Conservation (phyloP, 1,140 invertebrate genomes). For the Aphaenogaster rudis region DNA sequence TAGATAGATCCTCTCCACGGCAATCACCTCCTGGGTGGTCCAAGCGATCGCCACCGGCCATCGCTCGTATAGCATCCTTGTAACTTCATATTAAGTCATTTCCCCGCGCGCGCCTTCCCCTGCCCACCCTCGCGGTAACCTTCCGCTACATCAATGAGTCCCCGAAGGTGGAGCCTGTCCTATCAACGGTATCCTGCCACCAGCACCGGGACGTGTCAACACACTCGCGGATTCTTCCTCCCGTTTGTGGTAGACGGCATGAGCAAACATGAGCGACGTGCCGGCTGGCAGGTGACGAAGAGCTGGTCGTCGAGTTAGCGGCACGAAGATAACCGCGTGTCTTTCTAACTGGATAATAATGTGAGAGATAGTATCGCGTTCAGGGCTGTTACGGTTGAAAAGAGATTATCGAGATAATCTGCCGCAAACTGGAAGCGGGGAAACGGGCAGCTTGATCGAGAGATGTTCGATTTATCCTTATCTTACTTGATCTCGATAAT, state of each 20-base stretch:
- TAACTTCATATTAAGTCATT: slow-evolving; percentile 78
- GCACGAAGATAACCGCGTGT: slow-evolving; percentile 37
- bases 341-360: slow-evolving; percentile 55
- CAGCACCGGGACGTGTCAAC: slow-evolving; percentile 35
- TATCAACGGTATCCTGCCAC: slow-evolving; percentile 56
- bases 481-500: slow-evolving; percentile 16
- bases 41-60: slow-evolving; percentile 77
- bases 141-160: slow-evolving; percentile 67
- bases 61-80: slow-evolving; percentile 65
- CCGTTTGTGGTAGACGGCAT: slow-evolving; percentile 10
- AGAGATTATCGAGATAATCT: slow-evolving; percentile 17
- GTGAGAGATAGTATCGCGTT: slow-evolving; percentile 33
- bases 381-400: slow-evolving; percentile 5
- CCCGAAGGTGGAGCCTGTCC: slow-evolving; percentile 59
- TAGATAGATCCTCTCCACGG: slow-evolving; percentile 80
- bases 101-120: slow-evolving; percentile 60
- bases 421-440: neutral
- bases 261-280: slow-evolving; percentile 26
- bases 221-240: slow-evolving; percentile 21
- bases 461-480: neutral
- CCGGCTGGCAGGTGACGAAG: slow-evolving; percentile 45
- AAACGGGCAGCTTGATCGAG: neutral
- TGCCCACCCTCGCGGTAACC: slow-evolving; percentile 31
- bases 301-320: slow-evolving; percentile 51
- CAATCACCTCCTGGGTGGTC: slow-evolving; percentile 84